Evolutionary conservation across 2,113 vertebrate genomes (phyloP).

Genomic region (Takifugu bimaculatus): DNA sequence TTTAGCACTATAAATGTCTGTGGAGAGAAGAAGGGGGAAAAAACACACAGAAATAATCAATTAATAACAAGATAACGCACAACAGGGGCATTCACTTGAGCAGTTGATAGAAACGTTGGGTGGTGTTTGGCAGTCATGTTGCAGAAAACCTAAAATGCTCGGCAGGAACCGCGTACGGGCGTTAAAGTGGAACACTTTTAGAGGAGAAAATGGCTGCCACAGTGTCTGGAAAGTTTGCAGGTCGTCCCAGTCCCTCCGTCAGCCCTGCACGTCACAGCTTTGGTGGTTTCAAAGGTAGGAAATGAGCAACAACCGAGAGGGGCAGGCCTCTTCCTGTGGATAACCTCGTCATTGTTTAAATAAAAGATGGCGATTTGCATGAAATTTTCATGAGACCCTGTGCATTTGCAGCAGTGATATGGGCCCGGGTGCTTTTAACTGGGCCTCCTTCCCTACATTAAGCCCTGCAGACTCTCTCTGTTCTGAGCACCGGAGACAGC

Average conservation of each 20-base stretch:
- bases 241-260: slow-evolving; percentile 40
- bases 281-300: slow-evolving; percentile 35
- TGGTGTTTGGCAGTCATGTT: too few relatives aligned
- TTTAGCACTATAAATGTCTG: slow-evolving; percentile 99
- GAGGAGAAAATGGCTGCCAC: slow-evolving; percentile 20
- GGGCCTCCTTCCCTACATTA: slow-evolving; percentile 61
- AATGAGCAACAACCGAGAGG: slow-evolving; percentile 17
- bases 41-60: slow-evolving; percentile 5
- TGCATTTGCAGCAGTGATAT: slow-evolving; percentile 69
- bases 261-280: slow-evolving; percentile 9
- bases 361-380: slow-evolving; percentile 72
- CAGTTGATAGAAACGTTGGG: not conserved
- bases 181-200: not conserved
- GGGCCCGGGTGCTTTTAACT: slow-evolving; percentile 61
- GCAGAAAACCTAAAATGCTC: too few relatives aligned
- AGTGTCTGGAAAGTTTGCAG: slow-evolving; percentile 27
- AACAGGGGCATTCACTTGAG: too few relatives aligned
- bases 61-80: slow-evolving; percentile 11
- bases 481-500: slow-evolving; percentile 12
- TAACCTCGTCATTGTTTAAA: slow-evolving; percentile 74
- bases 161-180: not conserved
- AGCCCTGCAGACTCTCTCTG: slow-evolving; percentile 34
- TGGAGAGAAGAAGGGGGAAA: slow-evolving; percentile 66
- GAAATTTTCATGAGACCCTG: slow-evolving; percentile 69
- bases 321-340: slow-evolving; percentile 50